Conservation (phyloP, 1,140 invertebrate species). For the Scylla paramamosain region DNA sequence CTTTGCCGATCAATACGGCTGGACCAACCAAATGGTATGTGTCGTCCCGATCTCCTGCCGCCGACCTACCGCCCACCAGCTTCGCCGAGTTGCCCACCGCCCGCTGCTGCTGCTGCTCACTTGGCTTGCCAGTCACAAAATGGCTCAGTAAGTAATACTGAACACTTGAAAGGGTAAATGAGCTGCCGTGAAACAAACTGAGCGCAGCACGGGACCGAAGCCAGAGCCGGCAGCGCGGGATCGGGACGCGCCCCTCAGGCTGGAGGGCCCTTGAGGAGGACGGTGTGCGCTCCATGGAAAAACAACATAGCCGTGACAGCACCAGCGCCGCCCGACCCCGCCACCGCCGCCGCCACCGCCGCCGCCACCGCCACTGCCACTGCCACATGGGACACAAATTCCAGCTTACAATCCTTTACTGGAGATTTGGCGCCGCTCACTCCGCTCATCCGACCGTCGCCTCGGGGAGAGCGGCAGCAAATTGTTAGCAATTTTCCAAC, state of each 20-base stretch:
- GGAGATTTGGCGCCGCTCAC: constrained; percentile 36
- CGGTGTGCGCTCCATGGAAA: constrained; percentile 75
- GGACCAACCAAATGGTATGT: constrained; percentile 75
- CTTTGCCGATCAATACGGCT: constrained; percentile 74
- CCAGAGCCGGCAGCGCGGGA: constrained; percentile 46
- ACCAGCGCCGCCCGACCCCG: constrained; percentile 48
- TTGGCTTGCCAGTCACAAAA: neutral
- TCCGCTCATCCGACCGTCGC: neutral
- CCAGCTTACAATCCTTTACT: constrained; percentile 56
- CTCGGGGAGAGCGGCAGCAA: neutral
- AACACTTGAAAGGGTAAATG: neutral
- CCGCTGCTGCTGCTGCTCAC: neutral
- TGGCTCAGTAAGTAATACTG: neutral
- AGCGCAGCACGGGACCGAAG: constrained; percentile 31
- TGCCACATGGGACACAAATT: constrained; percentile 62
- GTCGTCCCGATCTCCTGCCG: constrained; percentile 65
- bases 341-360: constrained; percentile 6
- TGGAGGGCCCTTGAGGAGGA: constrained; percentile 72
- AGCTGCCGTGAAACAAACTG: neutral
- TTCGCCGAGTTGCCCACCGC: neutral
- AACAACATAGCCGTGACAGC: constrained; percentile 74
- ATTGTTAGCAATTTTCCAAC: constrained; percentile 41
- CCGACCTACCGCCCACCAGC: neutral
- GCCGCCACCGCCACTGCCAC: constrained; percentile 9
- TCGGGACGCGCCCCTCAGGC: constrained; percentile 68